Conservation (phyloP, 2,797 vertebrate species). For the Acanthopagrus latus region DNA sequence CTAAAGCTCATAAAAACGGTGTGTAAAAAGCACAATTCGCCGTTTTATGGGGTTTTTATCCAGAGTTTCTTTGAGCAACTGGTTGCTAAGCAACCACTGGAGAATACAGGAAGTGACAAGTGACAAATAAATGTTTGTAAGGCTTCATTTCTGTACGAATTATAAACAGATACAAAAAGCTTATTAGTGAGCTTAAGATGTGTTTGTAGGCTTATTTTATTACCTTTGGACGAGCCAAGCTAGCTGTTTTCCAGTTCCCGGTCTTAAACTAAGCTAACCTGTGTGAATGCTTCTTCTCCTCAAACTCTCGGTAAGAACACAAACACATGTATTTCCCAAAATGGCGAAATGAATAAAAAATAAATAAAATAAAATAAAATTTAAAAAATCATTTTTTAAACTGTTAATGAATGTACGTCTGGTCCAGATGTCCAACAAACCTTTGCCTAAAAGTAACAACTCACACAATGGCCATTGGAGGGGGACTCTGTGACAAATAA, state of each 20-base stretch:
- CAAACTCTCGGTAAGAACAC: fast-evolving
- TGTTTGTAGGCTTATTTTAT: neutral
- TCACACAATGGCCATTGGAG: neutral
- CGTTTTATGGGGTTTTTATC: neutral
- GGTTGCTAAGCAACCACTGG: neutral
- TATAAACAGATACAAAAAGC: neutral
- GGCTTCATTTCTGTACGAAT: neutral
- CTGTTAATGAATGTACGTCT: neutral
- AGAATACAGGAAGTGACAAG: neutral
- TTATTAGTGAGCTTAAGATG: neutral
- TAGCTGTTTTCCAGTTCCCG: slow-evolving; percentile 10
- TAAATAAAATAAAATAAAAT: too few relatives aligned
- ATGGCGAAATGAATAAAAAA: too few relatives aligned
- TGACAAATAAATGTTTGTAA: neutral
- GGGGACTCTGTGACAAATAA: too few relatives aligned
- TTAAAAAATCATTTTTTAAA: too few relatives aligned
- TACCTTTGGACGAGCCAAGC: neutral
- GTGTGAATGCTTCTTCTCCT: neutral
- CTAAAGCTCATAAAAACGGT: neutral
- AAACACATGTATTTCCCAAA: neutral
- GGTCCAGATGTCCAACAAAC: neutral
- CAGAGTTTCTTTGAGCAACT: too few relatives aligned
- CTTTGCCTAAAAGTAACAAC: neutral
- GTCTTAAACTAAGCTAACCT: slow-evolving; percentile 12
- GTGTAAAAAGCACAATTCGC: neutral